Evolutionary conservation across 2,113 vertebrate genomes (phyloP).

Genomic region (Sceloporus tristichus): DNA sequence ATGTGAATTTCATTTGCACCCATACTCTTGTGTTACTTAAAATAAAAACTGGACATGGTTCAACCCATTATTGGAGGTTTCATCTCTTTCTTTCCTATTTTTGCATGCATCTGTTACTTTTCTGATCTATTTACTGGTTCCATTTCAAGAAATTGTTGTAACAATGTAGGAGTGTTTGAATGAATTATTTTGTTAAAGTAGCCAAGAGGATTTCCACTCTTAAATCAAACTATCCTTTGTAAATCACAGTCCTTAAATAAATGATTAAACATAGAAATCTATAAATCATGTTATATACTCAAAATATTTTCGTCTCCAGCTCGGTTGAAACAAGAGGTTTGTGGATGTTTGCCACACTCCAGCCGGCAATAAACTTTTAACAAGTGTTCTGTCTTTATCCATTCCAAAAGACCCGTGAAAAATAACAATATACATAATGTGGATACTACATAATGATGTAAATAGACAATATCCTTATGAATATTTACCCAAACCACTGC

Average conservation of each 20-base stretch:
- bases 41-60: neutral
- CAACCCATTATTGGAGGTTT: neutral
- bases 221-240: constrained; percentile 8
- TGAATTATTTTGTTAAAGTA: neutral
- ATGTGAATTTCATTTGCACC: no score
- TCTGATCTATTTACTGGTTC: neutral
- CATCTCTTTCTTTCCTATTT: neutral
- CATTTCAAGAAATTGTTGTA: neutral
- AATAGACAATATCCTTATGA: constrained; percentile 48
- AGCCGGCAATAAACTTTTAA: constrained; percentile 18
- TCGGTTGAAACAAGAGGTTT: neutral
- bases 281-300: neutral
- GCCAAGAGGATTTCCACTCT: neutral
- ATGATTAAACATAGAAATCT: neutral
- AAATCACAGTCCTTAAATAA: constrained; percentile 10
- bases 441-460: constrained; percentile 39
- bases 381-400: constrained; percentile 44
- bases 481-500: constrained; percentile 57
- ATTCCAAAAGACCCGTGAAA: constrained; percentile 47
- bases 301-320: neutral
- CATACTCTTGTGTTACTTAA: neutral
- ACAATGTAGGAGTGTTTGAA: neutral
- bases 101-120: no score
- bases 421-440: constrained; percentile 26
- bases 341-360: constrained; percentile 15